Percentiles rank a stretch among this genome's conserved stretches.
phyloP scores from a whole-genome alignment of 2,888 invertebrate species.

The Stenodera caucasica region DNA sequence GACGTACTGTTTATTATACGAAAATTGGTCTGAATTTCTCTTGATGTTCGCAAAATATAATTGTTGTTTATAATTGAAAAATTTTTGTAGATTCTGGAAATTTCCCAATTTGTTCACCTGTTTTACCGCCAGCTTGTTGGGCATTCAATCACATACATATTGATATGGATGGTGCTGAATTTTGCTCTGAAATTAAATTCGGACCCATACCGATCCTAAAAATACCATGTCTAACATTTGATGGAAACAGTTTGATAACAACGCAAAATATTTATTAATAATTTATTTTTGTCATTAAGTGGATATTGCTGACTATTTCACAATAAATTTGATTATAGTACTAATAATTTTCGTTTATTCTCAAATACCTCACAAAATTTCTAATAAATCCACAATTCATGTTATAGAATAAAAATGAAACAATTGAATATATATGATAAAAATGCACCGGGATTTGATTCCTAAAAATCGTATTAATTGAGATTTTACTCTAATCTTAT shows the following conservation, averaged over 20 bases:
- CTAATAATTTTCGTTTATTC: too few relatives aligned
- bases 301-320: too few relatives aligned
- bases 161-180: conserved; percentile 18
- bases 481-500: too few relatives aligned
- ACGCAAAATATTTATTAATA: conserved; percentile 17
- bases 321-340: too few relatives aligned
- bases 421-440: too few relatives aligned
- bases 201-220: conserved; percentile 22
- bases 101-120: conserved; percentile 23
- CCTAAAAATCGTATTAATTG: too few relatives aligned
- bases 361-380: too few relatives aligned
- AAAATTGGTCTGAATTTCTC: conserved; percentile 19
- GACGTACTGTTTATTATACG: conserved; percentile 13
- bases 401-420: too few relatives aligned
- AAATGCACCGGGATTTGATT: too few relatives aligned
- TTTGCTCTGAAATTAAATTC: conserved; percentile 21
- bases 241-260: conserved; percentile 15
- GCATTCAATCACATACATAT: conserved; percentile 26
- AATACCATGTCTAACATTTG: conserved; percentile 19
- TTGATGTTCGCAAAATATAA: too few relatives aligned
- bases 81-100: conserved; percentile 22
- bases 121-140: conserved; percentile 24
- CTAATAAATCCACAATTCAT: too few relatives aligned
- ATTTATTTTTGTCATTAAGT: too few relatives aligned
- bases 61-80: neutral